These are phyloP conservation scores for Tethya wilhelma DNA, from an alignment of 37 sponge, comb jelly and placozoan genomes.

Conservation along the genomic window DNA sequence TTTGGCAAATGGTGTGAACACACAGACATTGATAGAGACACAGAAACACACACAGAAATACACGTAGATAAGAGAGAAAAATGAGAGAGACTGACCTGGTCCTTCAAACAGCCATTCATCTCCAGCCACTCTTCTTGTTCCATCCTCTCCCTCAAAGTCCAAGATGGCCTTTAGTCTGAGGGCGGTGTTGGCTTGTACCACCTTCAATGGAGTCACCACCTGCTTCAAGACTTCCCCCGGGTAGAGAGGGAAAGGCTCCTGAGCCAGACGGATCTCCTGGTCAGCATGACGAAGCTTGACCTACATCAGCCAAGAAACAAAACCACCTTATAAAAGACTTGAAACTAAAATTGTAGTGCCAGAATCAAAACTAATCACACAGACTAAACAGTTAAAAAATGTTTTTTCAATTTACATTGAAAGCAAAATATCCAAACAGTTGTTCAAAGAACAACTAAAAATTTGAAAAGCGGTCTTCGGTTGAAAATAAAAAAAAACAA, in stretches of 20 bases:
- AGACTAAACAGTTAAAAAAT: too few species aligned
- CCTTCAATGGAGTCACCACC: constrained; percentile 87
- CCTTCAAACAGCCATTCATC: constrained; percentile 99
- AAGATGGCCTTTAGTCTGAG: constrained; percentile 91
- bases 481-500: background rate
- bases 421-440: too few species aligned
- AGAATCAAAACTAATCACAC: background rate
- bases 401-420: too few species aligned
- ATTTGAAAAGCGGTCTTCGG: background rate
- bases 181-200: constrained; percentile 96
- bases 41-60: background rate
- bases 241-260: constrained; percentile 99
- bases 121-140: constrained; percentile 86
- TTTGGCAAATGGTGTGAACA: background rate
- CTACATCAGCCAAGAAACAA: constrained; percentile 26
- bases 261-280: constrained; percentile 94
- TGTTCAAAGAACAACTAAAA: too few species aligned
- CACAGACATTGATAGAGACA: background rate
- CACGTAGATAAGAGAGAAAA: background rate
- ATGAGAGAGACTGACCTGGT: constrained; percentile 75
- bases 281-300: constrained; percentile 96
- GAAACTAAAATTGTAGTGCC: background rate
- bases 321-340: background rate
- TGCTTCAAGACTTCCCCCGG: constrained; percentile 94
- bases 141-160: constrained; percentile 90